phyloP scores from a whole-genome alignment of 2,888 invertebrate species.

The Xestoiulus laeticollis region DNA sequence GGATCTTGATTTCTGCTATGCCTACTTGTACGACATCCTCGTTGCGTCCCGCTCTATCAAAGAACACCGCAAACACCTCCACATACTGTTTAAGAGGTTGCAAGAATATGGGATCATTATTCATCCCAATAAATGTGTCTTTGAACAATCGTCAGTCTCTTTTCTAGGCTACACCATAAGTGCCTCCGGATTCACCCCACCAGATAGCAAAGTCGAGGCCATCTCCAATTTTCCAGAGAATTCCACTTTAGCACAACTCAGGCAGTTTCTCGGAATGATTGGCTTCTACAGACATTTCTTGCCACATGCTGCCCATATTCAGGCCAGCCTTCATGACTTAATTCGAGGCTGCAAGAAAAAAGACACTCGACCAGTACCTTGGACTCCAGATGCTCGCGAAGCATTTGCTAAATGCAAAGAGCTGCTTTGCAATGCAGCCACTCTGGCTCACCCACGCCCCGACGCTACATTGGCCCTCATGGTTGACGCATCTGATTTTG shows the following conservation, averaged over 20 bases:
- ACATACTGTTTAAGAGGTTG: not conserved
- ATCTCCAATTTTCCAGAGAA: not conserved
- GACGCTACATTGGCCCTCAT: not conserved
- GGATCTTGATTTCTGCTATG: not conserved
- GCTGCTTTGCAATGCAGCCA: not conserved
- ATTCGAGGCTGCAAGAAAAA: not conserved
- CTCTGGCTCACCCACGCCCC: not conserved
- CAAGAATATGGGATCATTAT: not conserved
- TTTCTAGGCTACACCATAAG: not conserved
- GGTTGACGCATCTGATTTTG: not conserved
- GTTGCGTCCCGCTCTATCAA: not conserved
- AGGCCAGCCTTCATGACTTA: not conserved
- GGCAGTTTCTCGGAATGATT: not conserved
- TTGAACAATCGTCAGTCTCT: not conserved
- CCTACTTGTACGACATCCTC: not conserved
- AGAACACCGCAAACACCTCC: not conserved
- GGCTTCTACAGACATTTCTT: not conserved
- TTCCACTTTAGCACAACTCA: not conserved
- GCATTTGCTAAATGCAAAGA: not conserved
- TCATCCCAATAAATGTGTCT: not conserved
- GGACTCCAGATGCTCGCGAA: not conserved
- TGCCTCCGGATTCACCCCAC: not conserved
- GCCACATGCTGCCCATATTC: not conserved
- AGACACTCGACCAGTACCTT: not conserved
- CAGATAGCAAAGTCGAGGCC: not conserved